Conservation (phyloP, 2,888 invertebrate genomes). For the Baccha elongata region DNA sequence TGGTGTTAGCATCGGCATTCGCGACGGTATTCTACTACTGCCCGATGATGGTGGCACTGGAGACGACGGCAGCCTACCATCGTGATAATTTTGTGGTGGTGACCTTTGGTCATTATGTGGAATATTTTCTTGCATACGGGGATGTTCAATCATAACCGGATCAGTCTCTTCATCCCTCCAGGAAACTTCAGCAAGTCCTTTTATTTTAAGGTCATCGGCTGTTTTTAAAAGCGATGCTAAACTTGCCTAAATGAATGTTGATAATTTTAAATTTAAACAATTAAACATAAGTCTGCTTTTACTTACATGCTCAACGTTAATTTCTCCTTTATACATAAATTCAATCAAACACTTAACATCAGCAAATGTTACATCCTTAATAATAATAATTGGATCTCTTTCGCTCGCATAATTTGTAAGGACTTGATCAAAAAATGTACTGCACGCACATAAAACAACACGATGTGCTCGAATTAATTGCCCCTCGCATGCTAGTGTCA, state of each 20-base stretch:
- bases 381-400: constrained; percentile 91
- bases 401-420: constrained; percentile 90
- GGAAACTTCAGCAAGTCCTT: constrained; percentile 94
- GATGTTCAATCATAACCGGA: constrained; percentile 78
- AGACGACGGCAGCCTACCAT: constrained; percentile 62
- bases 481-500: constrained; percentile 94
- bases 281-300: background rate
- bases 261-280: background rate
- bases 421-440: constrained; percentile 94
- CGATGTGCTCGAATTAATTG: constrained; percentile 90
- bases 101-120: constrained; percentile 74
- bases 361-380: constrained; percentile 95
- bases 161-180: constrained; percentile 87
- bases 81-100: constrained; percentile 42
- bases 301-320: constrained; percentile 95
- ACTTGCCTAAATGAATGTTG: constrained; percentile 86
- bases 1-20: constrained; percentile 80
- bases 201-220: constrained; percentile 95
- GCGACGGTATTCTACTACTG: constrained; percentile 76
- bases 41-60: constrained; percentile 63
- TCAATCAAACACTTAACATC: constrained; percentile 95
- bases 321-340: constrained; percentile 98
- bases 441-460: constrained; percentile 93
- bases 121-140: constrained; percentile 76
- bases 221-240: constrained; percentile 94